Conservation (phyloP, 2,888 invertebrate genomes). For the Cryptocephalus moraei region DNA sequence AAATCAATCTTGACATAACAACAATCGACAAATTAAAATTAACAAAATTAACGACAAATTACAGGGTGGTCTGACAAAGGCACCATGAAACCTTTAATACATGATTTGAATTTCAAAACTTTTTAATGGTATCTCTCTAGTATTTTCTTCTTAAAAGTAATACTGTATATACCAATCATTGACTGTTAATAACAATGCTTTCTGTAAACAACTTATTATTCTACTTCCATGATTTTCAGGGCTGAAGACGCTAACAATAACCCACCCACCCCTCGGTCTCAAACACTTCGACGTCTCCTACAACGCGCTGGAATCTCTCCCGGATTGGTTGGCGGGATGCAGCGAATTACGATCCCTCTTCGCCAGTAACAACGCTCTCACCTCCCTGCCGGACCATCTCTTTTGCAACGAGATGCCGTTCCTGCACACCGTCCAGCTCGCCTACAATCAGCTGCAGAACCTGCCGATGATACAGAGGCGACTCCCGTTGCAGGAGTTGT, state of each 20-base stretch:
- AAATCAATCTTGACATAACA: too few species aligned
- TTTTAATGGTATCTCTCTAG: too few species aligned
- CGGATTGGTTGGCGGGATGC: constrained; percentile 69
- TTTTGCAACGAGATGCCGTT: constrained; percentile 65
- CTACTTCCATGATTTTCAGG: constrained; percentile 42
- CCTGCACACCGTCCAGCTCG: constrained; percentile 62
- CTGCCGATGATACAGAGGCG: constrained; percentile 61
- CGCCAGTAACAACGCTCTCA: constrained; percentile 64
- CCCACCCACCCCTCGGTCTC: constrained; percentile 59
- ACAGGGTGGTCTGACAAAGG: too few species aligned
- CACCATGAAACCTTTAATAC: too few species aligned
- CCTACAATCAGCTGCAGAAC: constrained; percentile 65
- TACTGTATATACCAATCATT: neutral
- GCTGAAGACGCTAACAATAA: constrained; percentile 58
- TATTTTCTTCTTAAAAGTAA: too few species aligned
- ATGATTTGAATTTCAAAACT: too few species aligned
- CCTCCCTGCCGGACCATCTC: constrained; percentile 60
- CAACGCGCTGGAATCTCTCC: constrained; percentile 61
- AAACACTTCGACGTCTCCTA: constrained; percentile 71
- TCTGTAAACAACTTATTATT: neutral
- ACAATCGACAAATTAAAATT: too few species aligned
- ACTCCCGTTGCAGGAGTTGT: constrained; percentile 58
- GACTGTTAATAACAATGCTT: neutral
- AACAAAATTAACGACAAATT: too few species aligned
- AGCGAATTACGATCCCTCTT: constrained; percentile 60